Conservation (phyloP, 2,888 invertebrate species). For the Priocnemis perturbator region DNA sequence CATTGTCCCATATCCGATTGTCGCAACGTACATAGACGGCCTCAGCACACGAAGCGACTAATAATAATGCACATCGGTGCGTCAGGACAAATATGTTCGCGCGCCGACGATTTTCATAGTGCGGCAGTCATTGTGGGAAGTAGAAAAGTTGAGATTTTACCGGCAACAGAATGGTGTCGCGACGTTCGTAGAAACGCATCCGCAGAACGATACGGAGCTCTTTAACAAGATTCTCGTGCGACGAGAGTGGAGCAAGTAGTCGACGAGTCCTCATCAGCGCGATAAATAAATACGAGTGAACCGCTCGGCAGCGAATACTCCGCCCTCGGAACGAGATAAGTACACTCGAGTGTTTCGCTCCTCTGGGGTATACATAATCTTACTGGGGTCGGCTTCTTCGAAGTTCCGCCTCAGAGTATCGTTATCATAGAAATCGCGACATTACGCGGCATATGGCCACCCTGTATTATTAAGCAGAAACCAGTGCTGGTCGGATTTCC, state of each 20-base stretch:
- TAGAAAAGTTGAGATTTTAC: too few species aligned
- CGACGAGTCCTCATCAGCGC: neutral
- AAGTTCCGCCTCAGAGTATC: constrained; percentile 24
- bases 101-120: too few species aligned
- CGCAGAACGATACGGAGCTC: too few species aligned
- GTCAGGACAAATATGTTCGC: too few species aligned
- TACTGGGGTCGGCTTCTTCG: constrained; percentile 15
- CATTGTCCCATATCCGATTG: too few species aligned
- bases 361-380: constrained; percentile 28
- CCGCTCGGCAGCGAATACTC: constrained; percentile 21
- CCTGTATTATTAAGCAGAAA: constrained; percentile 54
- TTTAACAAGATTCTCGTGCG: too few species aligned
- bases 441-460: constrained; percentile 59
- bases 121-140: too few species aligned
- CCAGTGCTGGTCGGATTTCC: constrained; percentile 27
- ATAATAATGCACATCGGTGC: too few species aligned
- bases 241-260: neutral
- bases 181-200: too few species aligned
- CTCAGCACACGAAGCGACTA: too few species aligned
- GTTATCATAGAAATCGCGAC: constrained; percentile 65
- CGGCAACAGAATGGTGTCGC: too few species aligned
- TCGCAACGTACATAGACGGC: too few species aligned
- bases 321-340: constrained; percentile 33
- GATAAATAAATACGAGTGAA: constrained; percentile 6
- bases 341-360: constrained; percentile 28